Conservation (phyloP, 2,113 vertebrate genomes). For the Ptilonorhynchus violaceus region DNA sequence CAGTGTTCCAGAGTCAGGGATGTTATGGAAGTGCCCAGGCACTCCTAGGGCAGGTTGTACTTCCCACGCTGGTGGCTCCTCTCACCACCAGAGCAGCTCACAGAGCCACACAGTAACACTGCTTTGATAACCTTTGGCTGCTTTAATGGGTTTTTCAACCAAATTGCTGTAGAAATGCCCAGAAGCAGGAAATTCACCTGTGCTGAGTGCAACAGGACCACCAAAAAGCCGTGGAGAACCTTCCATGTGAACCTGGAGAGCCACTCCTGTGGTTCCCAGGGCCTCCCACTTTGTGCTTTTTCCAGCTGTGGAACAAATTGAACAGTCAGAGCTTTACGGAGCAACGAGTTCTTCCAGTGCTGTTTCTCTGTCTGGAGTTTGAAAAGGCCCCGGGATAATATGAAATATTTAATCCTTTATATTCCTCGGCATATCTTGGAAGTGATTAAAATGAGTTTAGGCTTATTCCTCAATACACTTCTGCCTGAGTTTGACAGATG, state of each 20-base stretch:
- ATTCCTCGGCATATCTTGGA: background rate
- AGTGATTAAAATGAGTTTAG: slow-evolving; percentile 37
- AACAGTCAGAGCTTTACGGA: background rate
- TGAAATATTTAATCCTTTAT: slow-evolving; percentile 28
- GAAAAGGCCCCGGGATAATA: background rate
- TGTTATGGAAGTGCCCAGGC: background rate
- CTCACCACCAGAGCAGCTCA: background rate
- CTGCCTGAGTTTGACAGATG: slow-evolving; percentile 9
- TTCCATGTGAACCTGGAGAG: background rate
- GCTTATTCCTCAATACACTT: background rate
- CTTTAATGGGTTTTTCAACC: background rate
- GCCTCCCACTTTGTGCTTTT: background rate
- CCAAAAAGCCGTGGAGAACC: background rate
- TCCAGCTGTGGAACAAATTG: background rate
- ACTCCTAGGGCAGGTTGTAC: background rate
- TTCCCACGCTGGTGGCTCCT: background rate
- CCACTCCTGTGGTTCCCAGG: background rate
- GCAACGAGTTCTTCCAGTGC: background rate
- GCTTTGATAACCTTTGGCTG: background rate
- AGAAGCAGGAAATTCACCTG: background rate
- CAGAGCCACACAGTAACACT: background rate
- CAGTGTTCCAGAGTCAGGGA: fast-evolving
- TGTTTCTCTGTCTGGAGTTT: background rate
- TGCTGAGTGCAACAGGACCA: background rate
- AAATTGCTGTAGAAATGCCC: background rate